Conservation (phyloP, 37 sponge, comb jelly and placozoan species). For the Lycopodina hypogea region DNA sequence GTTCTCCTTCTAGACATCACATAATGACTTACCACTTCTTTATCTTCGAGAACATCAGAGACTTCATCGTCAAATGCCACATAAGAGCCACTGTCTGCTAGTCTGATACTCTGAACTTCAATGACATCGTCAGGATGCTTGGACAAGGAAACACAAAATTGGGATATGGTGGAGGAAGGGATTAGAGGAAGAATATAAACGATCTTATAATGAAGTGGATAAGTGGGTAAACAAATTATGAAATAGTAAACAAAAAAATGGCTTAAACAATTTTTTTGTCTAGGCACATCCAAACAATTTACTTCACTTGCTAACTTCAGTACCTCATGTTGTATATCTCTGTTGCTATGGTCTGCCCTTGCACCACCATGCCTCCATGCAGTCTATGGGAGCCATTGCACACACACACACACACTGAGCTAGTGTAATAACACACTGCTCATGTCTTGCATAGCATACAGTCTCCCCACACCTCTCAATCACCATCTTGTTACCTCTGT, state of each 20-base stretch:
- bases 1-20: not conserved
- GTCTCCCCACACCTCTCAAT: no score
- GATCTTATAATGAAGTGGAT: no score
- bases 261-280: not conserved
- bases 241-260: not conserved
- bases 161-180: not conserved
- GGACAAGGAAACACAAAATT: not conserved
- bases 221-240: not conserved
- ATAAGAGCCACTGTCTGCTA: slow-evolving; percentile 44
- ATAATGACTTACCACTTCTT: slow-evolving; percentile 65
- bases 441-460: no score
- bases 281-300: no score
- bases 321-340: not conserved
- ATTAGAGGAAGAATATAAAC: slow-evolving; percentile 6
- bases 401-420: no score
- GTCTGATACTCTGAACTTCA: slow-evolving; percentile 51
- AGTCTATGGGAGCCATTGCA: no score
- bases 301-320: no score
- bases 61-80: slow-evolving; percentile 77
- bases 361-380: not conserved
- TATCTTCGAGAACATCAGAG: slow-evolving; percentile 74
- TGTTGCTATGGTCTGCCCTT: not conserved
- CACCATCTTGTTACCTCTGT: no score
- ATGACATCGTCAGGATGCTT: slow-evolving; percentile 53
- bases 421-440: no score